Base-by-base conservation (phyloP, 2,888 invertebrate species). In the Ophion ellenae region DNA sequence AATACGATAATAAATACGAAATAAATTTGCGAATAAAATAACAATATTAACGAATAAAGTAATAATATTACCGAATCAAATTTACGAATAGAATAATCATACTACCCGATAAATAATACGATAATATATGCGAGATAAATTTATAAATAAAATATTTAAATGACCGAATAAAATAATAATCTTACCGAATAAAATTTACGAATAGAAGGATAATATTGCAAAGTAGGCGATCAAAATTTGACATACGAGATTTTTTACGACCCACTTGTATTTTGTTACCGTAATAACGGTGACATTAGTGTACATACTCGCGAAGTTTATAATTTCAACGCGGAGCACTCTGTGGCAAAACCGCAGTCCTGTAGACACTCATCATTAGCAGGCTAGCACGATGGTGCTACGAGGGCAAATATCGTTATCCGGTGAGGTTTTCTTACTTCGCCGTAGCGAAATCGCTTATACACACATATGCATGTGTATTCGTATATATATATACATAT, bases 391-490 rank as follows among this genome's bases (percentile, higher is more conserved):
- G 84, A 76, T 75, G 83, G 80, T 85, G 82, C 69, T 67, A 71
- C 73, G 78, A 88, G 86, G 85, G 79, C 85, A 88, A 88, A 88
- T 88, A 88, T 87, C 85, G 87, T 88, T 88, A 88, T 88, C 88
- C 70, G 87, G 79, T 86, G 86, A 88, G 83, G 53, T 84, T 83
- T 88, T 85, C 78, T 83, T 88, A 83, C 81, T 83, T 86, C 76
- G 81, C 78, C 69, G 85, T 77, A 66, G 70, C 74, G 28, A 83
- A 85, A 78, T 61, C 53, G 53, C 53, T 53, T 53, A 61, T 40
- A 74, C 17, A 24, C 9, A 24, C 20, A 53, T 20, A 20, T 77
- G 40, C 47, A 40, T 77, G 45, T 11, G 28, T 74, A 28, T 28
- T 7, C 57, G 53, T 53, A 11, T n/a, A 14, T 36, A 32, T 32